A percentile compares a stretch with the other conserved stretches of the same genome.
These are phyloP conservation scores for Gnathonemus echidnorhynchus DNA, from an alignment of 2,113 vertebrate species.

Conservation along the genomic window DNA sequence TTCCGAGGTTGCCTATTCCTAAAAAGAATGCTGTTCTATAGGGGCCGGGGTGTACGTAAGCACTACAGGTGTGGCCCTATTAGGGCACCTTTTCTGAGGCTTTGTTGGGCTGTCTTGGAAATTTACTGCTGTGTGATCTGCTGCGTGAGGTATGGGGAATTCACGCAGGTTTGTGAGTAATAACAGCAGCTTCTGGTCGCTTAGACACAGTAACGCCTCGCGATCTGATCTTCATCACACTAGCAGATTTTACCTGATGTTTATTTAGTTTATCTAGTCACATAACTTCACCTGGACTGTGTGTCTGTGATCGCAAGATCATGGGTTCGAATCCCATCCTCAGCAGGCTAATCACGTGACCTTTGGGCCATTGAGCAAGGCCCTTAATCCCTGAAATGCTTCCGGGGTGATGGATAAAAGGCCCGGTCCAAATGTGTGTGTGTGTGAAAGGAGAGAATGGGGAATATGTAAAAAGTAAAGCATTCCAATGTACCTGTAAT, in stretches of 20 bases:
- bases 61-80: background rate
- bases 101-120: background rate
- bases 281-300: background rate
- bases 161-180: background rate
- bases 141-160: background rate
- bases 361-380: background rate
- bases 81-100: background rate
- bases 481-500: background rate
- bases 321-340: background rate
- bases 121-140: constrained; percentile 4
- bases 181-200: background rate
- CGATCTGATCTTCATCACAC: background rate
- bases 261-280: background rate
- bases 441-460: background rate
- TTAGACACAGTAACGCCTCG: background rate
- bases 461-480: background rate
- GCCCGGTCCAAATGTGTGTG: background rate
- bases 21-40: background rate
- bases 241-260: background rate
- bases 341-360: background rate
- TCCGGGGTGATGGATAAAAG: background rate
- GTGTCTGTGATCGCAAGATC: background rate
- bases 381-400: background rate
- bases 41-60: background rate
- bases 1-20: background rate